Evolutionary conservation across 2,888 invertebrate species (phyloP), one percentile per base, ranked within the genome.

Genomic region (Cepaea hortensis): DNA sequence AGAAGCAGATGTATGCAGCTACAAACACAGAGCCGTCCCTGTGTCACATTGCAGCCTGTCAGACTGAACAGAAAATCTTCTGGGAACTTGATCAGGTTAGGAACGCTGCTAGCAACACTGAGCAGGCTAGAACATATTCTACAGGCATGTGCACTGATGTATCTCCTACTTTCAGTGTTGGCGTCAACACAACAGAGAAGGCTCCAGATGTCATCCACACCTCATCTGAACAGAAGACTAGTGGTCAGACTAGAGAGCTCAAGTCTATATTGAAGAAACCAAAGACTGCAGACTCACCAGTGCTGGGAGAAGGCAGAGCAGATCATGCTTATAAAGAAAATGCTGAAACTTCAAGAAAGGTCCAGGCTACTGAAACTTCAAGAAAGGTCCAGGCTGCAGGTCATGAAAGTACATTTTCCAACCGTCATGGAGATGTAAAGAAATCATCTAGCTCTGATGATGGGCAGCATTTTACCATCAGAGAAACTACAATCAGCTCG

Each of bases 41-140:
- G 13, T 65, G 72, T n/a, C 72, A 82, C 9, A 77, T 88, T 80
- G 88, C 89, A 23, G 84, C 86, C 70, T 89, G 90, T 77, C 93
- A 93, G 84, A 93, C 93, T 23, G 93, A 93, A 55, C 35, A 89
- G 15, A 90, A 90, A 83, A 90, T 92, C 61, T 92, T 93, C 90
- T 87, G 90, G 55, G 89, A 89, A 11, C 89, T 89, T 75, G 91
- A 92, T 35, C 90, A 90, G 77, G 61, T 92, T 7, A 91, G 90
- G 77, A 90, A 90, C 82, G 86, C 89, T 9, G 91, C 90, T 7
- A 90, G 90, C 81, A 92, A 92, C 88, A 93, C 93, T 61, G 89
- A 90, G 2, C 89, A 86, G 83, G 84, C 87, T 72, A 62, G 88
- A 13, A 90, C 89, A 20, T 90, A 88, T 48, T 91, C 88, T 75